A percentile compares a stretch with the other conserved stretches of the same genome.
These are phyloP conservation scores for Corythaixoides concolor DNA, from an alignment of 2,113 vertebrate species.

Conservation along the genomic window DNA sequence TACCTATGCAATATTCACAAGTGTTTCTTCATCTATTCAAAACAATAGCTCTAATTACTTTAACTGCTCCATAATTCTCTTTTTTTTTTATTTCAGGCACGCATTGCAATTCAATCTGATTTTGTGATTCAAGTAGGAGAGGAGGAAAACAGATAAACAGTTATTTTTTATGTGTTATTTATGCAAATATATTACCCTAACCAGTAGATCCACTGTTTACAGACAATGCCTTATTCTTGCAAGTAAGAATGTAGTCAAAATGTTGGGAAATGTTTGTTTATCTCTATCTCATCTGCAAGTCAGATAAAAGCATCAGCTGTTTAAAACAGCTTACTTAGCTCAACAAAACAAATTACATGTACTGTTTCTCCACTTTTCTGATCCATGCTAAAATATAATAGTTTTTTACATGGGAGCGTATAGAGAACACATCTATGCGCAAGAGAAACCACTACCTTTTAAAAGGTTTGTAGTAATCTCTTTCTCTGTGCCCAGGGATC, in stretches of 20 bases:
- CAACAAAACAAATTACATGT: neutral
- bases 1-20: neutral
- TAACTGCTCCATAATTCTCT: neutral
- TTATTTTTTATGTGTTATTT: neutral
- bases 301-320: neutral
- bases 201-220: neutral
- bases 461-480: neutral
- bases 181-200: neutral
- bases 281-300: neutral
- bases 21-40: neutral
- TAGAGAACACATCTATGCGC: neutral
- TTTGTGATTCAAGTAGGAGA: neutral
- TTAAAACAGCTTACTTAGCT: neutral
- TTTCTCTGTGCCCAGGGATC: neutral
- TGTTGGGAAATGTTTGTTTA: neutral
- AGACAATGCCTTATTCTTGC: neutral
- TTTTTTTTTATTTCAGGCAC: neutral
- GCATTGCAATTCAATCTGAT: neutral
- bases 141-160: neutral
- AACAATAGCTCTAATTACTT: constrained; percentile 3
- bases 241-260: neutral
- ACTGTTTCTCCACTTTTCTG: neutral
- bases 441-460: neutral
- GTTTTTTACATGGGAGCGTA: neutral
- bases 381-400: neutral